Conservation (phyloP, 1,140 invertebrate genomes). For the Diploscapter pachys region DNA sequence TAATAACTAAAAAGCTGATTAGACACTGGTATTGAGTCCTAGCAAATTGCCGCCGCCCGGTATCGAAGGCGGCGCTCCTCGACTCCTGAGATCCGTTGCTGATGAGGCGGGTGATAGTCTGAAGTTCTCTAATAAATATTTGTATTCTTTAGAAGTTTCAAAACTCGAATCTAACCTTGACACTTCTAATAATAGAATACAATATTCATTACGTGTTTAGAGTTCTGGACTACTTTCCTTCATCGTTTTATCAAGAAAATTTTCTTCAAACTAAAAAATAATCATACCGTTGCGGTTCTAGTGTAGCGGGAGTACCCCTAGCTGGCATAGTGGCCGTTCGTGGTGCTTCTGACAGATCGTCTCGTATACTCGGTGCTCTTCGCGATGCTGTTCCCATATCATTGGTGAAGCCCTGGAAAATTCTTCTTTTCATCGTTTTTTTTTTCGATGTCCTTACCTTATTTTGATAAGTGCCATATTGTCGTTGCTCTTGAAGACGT, state of each 20-base stretch:
- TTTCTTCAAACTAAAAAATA: no score
- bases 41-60: background rate
- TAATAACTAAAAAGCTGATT: background rate
- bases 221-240: no score
- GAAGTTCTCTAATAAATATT: no score
- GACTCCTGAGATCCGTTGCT: no score
- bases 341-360: conserved; percentile 5
- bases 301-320: conserved; percentile 4
- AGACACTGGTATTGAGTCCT: conserved; percentile 18
- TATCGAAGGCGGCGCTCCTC: no score
- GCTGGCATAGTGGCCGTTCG: background rate
- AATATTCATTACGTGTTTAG: no score
- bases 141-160: no score
- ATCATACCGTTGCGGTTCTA: conserved; percentile 6
- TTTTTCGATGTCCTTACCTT: background rate
- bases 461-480: conserved; percentile 5
- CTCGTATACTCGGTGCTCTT: background rate
- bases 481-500: conserved; percentile 21
- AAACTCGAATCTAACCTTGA: no score
- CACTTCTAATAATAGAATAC: no score
- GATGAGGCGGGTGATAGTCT: no score
- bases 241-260: no score
- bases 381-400: background rate
- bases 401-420: conserved; percentile 6
- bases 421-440: background rate